phyloP scores from a whole-genome alignment of 1,140 invertebrate species.

The Sipha flava region DNA sequence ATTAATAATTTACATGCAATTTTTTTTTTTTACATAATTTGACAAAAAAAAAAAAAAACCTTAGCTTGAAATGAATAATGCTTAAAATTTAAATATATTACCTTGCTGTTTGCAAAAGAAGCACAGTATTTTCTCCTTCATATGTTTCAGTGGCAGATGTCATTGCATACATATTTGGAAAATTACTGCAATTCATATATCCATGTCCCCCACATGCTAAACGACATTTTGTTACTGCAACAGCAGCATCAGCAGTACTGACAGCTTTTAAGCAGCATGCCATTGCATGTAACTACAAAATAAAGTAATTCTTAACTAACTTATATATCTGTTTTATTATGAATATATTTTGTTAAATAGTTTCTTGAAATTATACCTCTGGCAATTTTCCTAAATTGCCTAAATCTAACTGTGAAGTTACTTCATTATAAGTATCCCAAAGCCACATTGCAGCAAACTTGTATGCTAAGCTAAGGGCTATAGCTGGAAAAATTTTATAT shows the following conservation, averaged over 20 bases:
- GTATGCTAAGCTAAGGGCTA: constrained; percentile 71
- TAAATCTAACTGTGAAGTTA: constrained; percentile 65
- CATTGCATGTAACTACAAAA: constrained; percentile 68
- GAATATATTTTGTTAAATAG: neutral
- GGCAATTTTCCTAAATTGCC: constrained; percentile 70
- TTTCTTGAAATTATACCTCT: constrained; percentile 52
- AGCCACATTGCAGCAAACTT: constrained; percentile 62
- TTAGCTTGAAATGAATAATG: too few relatives aligned
- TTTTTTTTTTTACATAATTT: too few relatives aligned
- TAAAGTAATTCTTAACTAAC: neutral
- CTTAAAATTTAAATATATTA: constrained; percentile 39
- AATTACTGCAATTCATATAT: constrained; percentile 75
- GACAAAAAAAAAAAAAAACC: neutral
- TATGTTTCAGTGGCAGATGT: constrained; percentile 83
- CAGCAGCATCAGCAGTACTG: constrained; percentile 62
- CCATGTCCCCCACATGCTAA: constrained; percentile 89
- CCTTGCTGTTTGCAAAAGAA: constrained; percentile 80
- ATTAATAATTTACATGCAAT: too few relatives aligned
- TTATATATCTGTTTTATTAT: too few relatives aligned
- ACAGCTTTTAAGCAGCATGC: constrained; percentile 86
- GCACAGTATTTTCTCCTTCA: constrained; percentile 90
- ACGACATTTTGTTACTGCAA: constrained; percentile 68
- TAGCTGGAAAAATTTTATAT: constrained; percentile 74
- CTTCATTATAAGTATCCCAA: constrained; percentile 73
- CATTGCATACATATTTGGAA: constrained; percentile 74